Conservation (phyloP, 2,113 vertebrate species). For the Gasterosteus nipponicus region DNA sequence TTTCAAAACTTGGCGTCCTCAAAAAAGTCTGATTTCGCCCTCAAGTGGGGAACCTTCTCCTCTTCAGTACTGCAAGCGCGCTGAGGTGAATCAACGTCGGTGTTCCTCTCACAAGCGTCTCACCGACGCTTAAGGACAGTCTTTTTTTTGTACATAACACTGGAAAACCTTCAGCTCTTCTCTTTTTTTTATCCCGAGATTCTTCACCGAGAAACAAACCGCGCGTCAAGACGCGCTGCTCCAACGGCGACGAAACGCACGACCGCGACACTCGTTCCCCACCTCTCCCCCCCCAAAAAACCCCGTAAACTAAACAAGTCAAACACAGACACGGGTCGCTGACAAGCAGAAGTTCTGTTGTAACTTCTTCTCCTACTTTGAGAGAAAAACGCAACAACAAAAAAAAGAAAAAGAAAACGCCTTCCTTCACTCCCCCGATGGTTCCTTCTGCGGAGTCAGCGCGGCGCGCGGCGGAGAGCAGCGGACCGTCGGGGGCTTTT, state of each 20-base stretch:
- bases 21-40: constrained; percentile 82
- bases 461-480: constrained; percentile 59
- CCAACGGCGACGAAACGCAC: constrained; percentile 47
- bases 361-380: constrained; percentile 65
- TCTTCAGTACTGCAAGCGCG: constrained; percentile 54
- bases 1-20: constrained; percentile 73
- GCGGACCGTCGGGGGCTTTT: constrained; percentile 63
- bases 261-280: constrained; percentile 47
- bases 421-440: constrained; percentile 68
- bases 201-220: constrained; percentile 24
- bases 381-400: constrained; percentile 42
- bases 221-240: constrained; percentile 60
- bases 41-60: constrained; percentile 82
- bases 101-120: constrained; percentile 44
- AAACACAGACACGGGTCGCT: constrained; percentile 43
- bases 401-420: constrained; percentile 31
- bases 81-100: constrained; percentile 37
- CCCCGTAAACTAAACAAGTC: constrained; percentile 31
- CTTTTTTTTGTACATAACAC: constrained; percentile 8
- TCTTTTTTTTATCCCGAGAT: constrained; percentile 25
- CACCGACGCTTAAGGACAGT: constrained; percentile 44
- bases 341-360: constrained; percentile 54
- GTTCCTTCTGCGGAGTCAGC: constrained; percentile 71
- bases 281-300: constrained; percentile 36
- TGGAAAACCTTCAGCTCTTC: constrained; percentile 13